Conservation (phyloP, 2,797 vertebrate species). For the Eptatretus atami region DNA sequence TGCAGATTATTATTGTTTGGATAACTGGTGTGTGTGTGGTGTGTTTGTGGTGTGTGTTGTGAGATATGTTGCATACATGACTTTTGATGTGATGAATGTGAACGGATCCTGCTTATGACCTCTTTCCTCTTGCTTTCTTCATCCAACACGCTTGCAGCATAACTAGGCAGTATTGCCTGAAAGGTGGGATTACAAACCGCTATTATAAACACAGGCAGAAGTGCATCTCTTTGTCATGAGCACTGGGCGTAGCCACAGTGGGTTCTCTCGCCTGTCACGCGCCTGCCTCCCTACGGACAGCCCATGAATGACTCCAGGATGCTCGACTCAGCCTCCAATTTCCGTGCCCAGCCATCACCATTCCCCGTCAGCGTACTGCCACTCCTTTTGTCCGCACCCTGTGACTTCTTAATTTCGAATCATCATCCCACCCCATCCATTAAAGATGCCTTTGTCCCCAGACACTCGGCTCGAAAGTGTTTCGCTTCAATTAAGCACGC, state of each 20-base stretch:
- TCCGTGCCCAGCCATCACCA: not conserved
- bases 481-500: constrained; percentile 4
- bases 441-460: constrained; percentile 2
- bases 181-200: no score
- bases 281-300: not conserved
- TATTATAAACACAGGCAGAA: no score
- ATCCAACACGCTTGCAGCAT: no score
- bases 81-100: no score
- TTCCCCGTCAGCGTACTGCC: not conserved
- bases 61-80: no score
- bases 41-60: no score
- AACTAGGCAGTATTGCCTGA: no score
- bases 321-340: not conserved
- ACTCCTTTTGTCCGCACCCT: constrained; percentile 1
- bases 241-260: no score
- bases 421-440: constrained; percentile 3
- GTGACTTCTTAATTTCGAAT: constrained; percentile 4
- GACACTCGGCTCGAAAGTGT: not conserved
- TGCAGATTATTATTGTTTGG: no score
- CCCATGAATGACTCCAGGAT: not conserved
- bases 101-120: no score
- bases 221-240: no score
- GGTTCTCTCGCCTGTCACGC: not conserved
- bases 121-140: no score
- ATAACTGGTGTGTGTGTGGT: not conserved